A percentile compares a stretch with the other conserved stretches of the same genome.
phyloP scores from a whole-genome alignment of 92 coral and sea anemone species.

The Umimayanthus kanabou region DNA sequence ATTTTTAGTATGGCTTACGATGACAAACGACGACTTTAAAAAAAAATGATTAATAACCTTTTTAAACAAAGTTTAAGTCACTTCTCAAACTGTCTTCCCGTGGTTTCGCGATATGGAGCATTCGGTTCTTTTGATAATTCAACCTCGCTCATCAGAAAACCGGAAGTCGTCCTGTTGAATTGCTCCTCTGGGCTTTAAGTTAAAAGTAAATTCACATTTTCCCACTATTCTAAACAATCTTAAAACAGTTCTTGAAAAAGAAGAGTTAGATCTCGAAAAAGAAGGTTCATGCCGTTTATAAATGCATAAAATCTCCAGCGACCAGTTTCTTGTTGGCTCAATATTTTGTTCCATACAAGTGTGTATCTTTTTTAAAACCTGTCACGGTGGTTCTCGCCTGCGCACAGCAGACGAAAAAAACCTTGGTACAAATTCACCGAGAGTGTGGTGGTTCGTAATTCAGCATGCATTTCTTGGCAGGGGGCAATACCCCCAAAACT shows the following conservation, averaged over 20 bases:
- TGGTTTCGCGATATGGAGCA: background rate
- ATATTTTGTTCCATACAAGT: background rate
- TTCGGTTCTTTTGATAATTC: background rate
- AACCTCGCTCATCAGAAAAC: background rate
- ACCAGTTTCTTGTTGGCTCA: background rate
- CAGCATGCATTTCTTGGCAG: background rate
- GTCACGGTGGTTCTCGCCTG: background rate
- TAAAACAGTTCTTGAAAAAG: background rate
- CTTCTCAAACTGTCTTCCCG: background rate
- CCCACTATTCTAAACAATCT: too few species aligned
- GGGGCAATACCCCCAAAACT: constrained; percentile 12
- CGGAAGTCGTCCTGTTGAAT: background rate
- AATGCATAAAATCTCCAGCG: background rate
- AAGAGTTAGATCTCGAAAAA: background rate
- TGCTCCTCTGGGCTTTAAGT: too few species aligned
- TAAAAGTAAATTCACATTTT: too few species aligned
- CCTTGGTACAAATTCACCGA: too few species aligned
- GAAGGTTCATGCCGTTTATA: too few species aligned
- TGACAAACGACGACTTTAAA: background rate
- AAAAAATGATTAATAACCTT: background rate
- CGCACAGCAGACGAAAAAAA: too few species aligned
- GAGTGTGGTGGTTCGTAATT: background rate
- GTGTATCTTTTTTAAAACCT: background rate
- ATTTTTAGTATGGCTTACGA: background rate
- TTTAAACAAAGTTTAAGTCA: background rate